A percentile compares a stretch with the other conserved stretches of the same genome.
These are phyloP conservation scores for Achatina immaculata DNA, from an alignment of 1,140 invertebrate genomes.

Conservation along the genomic window DNA sequence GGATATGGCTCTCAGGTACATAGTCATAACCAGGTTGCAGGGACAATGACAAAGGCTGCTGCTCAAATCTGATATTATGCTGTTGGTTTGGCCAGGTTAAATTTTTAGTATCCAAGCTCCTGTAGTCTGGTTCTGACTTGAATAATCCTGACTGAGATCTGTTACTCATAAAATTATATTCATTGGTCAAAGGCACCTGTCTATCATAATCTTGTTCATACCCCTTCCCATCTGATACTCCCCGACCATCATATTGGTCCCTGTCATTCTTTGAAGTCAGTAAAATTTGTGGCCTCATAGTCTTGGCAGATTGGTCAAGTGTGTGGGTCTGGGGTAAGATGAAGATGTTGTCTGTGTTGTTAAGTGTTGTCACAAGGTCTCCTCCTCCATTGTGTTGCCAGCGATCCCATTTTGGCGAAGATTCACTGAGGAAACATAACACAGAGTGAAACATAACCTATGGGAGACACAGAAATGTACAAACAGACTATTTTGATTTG, in stretches of 20 bases:
- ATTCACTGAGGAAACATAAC: slow-evolving; percentile 50
- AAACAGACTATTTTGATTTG: neutral
- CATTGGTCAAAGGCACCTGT: slow-evolving; percentile 33
- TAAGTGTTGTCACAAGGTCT: slow-evolving; percentile 55
- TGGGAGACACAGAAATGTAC: neutral
- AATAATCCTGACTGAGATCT: slow-evolving; percentile 14
- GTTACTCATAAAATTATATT: slow-evolving; percentile 19
- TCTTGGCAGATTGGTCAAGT: slow-evolving; percentile 30
- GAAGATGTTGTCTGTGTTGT: slow-evolving; percentile 49
- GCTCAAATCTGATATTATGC: neutral
- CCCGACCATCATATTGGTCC: neutral
- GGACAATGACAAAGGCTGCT: slow-evolving; percentile 20
- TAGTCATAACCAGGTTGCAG: neutral
- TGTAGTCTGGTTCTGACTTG: neutral
- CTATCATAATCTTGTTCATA: slow-evolving; percentile 16
- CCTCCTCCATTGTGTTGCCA: slow-evolving; percentile 55
- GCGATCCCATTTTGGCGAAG: slow-evolving; percentile 61
- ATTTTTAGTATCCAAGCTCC: neutral
- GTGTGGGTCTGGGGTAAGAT: slow-evolving; percentile 53
- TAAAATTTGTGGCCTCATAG: neutral
- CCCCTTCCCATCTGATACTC: slow-evolving; percentile 8
- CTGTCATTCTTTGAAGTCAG: neutral
- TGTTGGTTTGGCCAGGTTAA: slow-evolving; percentile 18
- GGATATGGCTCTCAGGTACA: slow-evolving; percentile 5
- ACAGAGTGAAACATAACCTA: slow-evolving; percentile 3